Conservation (phyloP, 2,113 vertebrate species). For the Gnathonemus echidnorhynchus region DNA sequence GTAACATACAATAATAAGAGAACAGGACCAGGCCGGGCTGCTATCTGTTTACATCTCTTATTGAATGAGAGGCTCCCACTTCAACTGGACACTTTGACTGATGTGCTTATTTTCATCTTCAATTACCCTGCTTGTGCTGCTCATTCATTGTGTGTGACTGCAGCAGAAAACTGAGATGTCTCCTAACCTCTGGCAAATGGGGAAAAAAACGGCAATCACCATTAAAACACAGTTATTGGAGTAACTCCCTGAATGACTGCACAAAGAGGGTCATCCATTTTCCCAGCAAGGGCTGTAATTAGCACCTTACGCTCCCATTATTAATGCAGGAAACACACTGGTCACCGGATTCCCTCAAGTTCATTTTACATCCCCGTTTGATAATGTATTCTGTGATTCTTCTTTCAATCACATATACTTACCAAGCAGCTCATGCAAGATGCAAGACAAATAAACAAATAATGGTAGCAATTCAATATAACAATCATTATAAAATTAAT, state of each 20-base stretch:
- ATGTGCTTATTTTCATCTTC: slow-evolving; percentile 13
- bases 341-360: not conserved
- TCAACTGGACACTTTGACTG: slow-evolving; percentile 13
- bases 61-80: not conserved
- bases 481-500: not conserved
- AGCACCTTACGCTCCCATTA: not conserved
- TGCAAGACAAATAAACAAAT: not conserved
- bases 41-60: not conserved
- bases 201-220: not conserved
- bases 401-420: not conserved
- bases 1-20: not conserved
- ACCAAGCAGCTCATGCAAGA: not conserved
- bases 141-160: slow-evolving; percentile 10
- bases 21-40: not conserved
- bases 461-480: not conserved
- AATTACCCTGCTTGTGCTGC: slow-evolving; percentile 2
- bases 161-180: not conserved
- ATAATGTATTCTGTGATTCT: not conserved
- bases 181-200: not conserved
- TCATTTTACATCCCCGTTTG: slow-evolving; percentile 6
- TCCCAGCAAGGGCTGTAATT: slow-evolving; percentile 11
- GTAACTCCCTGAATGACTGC: not conserved
- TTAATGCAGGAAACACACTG: not conserved
- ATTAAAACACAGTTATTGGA: not conserved
- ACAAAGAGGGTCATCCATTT: slow-evolving; percentile 4